These are phyloP conservation scores for Heliornis fulica DNA, from an alignment of 2,113 vertebrate genomes.

Conservation along the genomic window DNA sequence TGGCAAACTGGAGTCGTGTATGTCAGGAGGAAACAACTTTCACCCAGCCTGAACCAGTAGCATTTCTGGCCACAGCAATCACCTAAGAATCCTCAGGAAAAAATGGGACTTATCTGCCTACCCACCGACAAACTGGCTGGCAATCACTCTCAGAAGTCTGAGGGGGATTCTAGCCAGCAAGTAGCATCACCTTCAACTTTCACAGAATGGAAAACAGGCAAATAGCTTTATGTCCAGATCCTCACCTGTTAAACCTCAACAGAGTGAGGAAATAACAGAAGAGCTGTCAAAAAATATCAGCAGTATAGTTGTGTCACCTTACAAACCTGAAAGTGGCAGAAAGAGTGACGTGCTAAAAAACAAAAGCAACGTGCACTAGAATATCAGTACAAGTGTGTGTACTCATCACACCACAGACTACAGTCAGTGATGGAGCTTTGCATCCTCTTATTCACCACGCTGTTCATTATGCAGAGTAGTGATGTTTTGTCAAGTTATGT, in stretches of 20 bases:
- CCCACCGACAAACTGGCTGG: neutral
- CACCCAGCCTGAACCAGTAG: neutral
- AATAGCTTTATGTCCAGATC: rapidly evolving
- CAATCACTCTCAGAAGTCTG: neutral
- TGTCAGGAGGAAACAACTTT: neutral
- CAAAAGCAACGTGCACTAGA: neutral
- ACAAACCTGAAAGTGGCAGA: neutral
- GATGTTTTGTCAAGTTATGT: rapidly evolving
- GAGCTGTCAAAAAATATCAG: neutral
- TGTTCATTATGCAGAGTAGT: neutral
- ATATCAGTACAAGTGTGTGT: neutral
- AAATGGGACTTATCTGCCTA: neutral
- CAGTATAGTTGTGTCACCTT: neutral
- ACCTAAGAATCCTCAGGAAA: neutral
- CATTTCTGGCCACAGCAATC: neutral
- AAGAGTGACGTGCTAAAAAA: neutral
- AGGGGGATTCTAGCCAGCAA: neutral
- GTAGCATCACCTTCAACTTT: neutral
- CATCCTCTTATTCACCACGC: neutral
- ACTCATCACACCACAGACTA: neutral
- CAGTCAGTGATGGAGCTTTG: neutral
- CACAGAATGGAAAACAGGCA: neutral
- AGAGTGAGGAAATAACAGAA: neutral
- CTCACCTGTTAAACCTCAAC: neutral
- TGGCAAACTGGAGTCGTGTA: neutral